Evolutionary conservation across 2,113 vertebrate genomes (phyloP), one percentile per base, ranked within the genome.

Genomic region (Phylloscopus whistleri): DNA sequence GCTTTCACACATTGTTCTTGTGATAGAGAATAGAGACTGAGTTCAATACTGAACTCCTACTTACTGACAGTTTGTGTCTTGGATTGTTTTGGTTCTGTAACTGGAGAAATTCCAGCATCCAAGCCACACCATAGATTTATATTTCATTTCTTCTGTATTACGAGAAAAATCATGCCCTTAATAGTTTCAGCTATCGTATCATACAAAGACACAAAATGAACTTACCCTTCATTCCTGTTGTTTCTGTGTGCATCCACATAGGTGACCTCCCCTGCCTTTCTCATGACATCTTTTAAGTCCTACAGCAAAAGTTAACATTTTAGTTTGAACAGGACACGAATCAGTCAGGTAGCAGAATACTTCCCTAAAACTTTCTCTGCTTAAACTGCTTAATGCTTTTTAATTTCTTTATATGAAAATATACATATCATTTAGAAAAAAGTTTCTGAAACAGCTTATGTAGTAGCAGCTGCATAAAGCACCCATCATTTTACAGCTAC

Each of bases 201-300:
- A 18, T 13, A 67, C 41, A 37, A 31, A 60, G 23, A 79, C 68
- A 70, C 7, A 84, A 89, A 85, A 52, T 37, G 4, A 84, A 67
- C 97, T 97, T 81, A 99, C 99, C 99, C 99, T 98, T 99, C 99
- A 67, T 99, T 99, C 97, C 98, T 98, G 96, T 98, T 99, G 96
- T 98, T 98, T 94, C 99, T 98, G 97, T 99, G 99, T 44, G 99
- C 99, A 92, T 99, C 99, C 97, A 99, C 99, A 98, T 99, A 99
- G 39, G 99, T 99, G 58, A 99, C 99, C 84, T 99, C 99, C 67
- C 99, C 99, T 87, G 98, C 99, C 97, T 99, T 99, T 97, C 99
- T 98, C 99, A 99, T 99, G 96, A 99, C 98, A 97, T 99, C 99
- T 97, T 99, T 99, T 92, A 99, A 98, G 97, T 99, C 99, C 99